phyloP scores from a whole-genome alignment of 2,888 invertebrate species.

The Coleophora flavipennella region DNA sequence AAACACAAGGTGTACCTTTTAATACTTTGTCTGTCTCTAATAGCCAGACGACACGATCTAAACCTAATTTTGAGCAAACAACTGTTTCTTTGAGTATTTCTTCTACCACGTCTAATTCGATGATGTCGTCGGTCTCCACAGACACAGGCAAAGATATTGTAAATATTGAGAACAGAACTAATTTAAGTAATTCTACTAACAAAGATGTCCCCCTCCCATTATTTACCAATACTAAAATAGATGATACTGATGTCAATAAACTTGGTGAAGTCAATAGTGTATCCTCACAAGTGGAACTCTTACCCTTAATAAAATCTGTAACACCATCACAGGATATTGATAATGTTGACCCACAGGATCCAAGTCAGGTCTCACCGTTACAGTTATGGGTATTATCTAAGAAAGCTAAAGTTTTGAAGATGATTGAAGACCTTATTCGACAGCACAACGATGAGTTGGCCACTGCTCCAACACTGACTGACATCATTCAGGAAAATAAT shows the following conservation, averaged over 20 bases:
- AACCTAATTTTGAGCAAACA: slow-evolving; percentile 5
- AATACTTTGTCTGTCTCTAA: slow-evolving; percentile 30
- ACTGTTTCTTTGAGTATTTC: slow-evolving; percentile 12
- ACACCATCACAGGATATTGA: slow-evolving; percentile 23
- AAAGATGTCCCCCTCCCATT: slow-evolving; percentile 39
- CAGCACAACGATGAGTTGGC: slow-evolving; percentile 58
- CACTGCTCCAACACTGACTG: slow-evolving; percentile 41
- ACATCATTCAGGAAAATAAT: slow-evolving; percentile 35
- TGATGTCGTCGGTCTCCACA: slow-evolving; percentile 29
- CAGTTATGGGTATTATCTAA: slow-evolving; percentile 62
- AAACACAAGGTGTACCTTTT: slow-evolving; percentile 22
- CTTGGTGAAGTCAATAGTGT: too few relatives aligned
- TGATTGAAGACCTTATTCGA: slow-evolving; percentile 63
- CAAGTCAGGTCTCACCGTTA: slow-evolving; percentile 44
- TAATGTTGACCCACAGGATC: slow-evolving; percentile 31
- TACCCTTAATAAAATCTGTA: slow-evolving; percentile 20
- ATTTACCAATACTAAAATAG: slow-evolving; percentile 42
- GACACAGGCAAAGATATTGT: slow-evolving; percentile 21
- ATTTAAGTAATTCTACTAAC: slow-evolving; percentile 30
- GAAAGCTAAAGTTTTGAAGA: slow-evolving; percentile 61
- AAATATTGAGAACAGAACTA: slow-evolving; percentile 19
- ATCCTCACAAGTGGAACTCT: slow-evolving; percentile 15
- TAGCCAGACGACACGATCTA: slow-evolving; percentile 30
- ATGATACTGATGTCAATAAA: slow-evolving; percentile 31
- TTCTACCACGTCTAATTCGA: slow-evolving; percentile 13